Evolutionary conservation across 92 coral and sea anemone genomes (phyloP), one percentile per base, ranked within the genome.

Genomic region (Desmophyllum pertusum): DNA sequence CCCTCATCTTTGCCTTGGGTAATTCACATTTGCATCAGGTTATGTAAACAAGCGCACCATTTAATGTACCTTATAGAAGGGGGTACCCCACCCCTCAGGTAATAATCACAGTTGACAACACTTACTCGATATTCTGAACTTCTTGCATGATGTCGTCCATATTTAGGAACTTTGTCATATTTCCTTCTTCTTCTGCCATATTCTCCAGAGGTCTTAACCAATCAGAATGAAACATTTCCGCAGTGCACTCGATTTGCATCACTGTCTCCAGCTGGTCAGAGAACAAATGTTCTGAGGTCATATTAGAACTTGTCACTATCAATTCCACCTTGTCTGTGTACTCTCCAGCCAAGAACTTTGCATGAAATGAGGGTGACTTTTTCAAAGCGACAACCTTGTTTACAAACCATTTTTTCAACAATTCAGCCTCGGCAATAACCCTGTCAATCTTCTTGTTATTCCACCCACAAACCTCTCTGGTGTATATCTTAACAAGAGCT

Each of bases 321-420:
- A 84, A 53, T 1, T 84, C 83, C 13, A 76, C 76, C n/a, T 53
- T 76, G 76, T 65, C 39, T 62, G 46, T 72, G 63, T 84, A 84
- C 39, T 75, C 82, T 35, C 88, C 88, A 42, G 88, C 83, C 77
- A 84, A 55, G 33, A 84, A 76, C 82, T 76, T 84, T 41, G 81
- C 83, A 43, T 84, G 88, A 52, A 84, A 84, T 21, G 83, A 27
- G 1, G 61, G 76, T 21, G 5, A 21, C 65, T 84, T 76, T 38
- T 76, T 64, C 15, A 84, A 59, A 15, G 88, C 69, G 21, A 10
- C 46, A 27, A 84, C 65, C 19, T 43, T 35, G 7, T 65, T 29
- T 65, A 35, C 43, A 42, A 76, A 21, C 88, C 88, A 76, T 33
- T 48, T 52, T 10, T 21, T 35, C 21, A 38, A 61, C 18, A 76